Conservation (phyloP, 2,113 vertebrate species). For the Zosterops hypoxanthus region DNA sequence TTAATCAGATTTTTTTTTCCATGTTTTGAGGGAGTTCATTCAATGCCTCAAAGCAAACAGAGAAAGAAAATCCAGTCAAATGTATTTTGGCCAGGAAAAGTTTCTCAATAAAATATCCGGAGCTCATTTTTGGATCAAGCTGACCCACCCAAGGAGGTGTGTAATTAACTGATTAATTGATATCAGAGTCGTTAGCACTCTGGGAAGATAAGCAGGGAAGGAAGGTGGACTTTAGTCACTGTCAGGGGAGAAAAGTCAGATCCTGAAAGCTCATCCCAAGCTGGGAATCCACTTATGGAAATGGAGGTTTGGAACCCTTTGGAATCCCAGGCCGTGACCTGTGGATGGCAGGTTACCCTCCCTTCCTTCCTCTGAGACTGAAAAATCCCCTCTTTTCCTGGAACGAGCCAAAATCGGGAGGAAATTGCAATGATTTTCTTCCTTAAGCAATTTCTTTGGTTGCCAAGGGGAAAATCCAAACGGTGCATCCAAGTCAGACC, state of each 20-base stretch:
- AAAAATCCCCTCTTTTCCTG: not conserved
- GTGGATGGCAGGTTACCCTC: not conserved
- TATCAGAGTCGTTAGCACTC: not conserved
- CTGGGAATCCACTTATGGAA: not conserved
- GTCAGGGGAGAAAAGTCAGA: not conserved
- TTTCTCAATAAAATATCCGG: not conserved
- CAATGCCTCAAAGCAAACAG: fast-evolving
- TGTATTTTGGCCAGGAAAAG: not conserved
- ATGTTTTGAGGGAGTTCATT: not conserved
- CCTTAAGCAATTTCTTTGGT: not conserved
- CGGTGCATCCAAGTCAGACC: not conserved
- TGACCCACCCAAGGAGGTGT: not conserved
- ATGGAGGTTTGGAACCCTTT: not conserved
- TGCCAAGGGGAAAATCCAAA: not conserved
- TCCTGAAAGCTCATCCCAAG: not conserved
- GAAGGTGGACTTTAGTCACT: not conserved
- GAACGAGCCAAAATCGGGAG: not conserved
- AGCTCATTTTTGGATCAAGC: not conserved
- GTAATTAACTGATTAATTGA: not conserved
- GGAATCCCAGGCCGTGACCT: fast-evolving
- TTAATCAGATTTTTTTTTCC: not conserved
- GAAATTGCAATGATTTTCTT: not conserved
- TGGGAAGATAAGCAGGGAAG: not conserved
- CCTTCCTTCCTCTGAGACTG: not conserved
- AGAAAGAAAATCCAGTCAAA: not conserved